These are phyloP conservation scores for Pelodytes ibericus DNA, from an alignment of 2,797 vertebrate genomes.

Conservation along the genomic window DNA sequence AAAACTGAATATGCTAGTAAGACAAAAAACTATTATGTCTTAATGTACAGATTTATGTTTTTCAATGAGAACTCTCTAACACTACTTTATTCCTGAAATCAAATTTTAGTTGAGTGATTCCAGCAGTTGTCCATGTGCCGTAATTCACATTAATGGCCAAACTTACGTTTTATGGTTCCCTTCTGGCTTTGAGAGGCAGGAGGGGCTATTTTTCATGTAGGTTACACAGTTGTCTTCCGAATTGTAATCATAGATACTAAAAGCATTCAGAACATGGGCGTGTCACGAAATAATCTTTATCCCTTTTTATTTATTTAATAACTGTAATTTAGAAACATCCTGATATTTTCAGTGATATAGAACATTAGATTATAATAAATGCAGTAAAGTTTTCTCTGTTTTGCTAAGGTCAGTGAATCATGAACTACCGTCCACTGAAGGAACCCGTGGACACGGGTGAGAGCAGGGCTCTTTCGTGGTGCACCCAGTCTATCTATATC, in stretches of 20 bases:
- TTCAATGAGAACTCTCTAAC: constrained; percentile 7
- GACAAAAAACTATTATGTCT: constrained; percentile 1
- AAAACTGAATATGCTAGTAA: neutral
- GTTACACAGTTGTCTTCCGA: neutral
- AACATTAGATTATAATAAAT: too few species aligned
- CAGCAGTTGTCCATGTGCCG: constrained; percentile 23
- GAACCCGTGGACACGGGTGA: too few species aligned
- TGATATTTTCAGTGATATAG: too few species aligned
- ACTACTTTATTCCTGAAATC: constrained; percentile 32
- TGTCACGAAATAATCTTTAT: too few species aligned
- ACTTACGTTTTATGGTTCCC: constrained; percentile 19
- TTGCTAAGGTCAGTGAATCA: too few species aligned
- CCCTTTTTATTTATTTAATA: too few species aligned
- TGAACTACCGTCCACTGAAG: too few species aligned
- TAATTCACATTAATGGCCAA: constrained; percentile 43
- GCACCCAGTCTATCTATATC: too few species aligned
- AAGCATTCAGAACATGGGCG: neutral
- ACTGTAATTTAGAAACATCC: too few species aligned
- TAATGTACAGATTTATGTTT: constrained; percentile 27
- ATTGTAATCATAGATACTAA: neutral
- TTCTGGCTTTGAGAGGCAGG: constrained; percentile 17
- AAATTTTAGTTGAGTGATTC: constrained; percentile 33
- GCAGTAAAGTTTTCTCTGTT: too few species aligned
- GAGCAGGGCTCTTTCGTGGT: too few species aligned
- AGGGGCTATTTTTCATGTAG: neutral